These are phyloP conservation scores for Eciton burchellii DNA, from an alignment of 1,140 invertebrate genomes.

Conservation along the genomic window DNA sequence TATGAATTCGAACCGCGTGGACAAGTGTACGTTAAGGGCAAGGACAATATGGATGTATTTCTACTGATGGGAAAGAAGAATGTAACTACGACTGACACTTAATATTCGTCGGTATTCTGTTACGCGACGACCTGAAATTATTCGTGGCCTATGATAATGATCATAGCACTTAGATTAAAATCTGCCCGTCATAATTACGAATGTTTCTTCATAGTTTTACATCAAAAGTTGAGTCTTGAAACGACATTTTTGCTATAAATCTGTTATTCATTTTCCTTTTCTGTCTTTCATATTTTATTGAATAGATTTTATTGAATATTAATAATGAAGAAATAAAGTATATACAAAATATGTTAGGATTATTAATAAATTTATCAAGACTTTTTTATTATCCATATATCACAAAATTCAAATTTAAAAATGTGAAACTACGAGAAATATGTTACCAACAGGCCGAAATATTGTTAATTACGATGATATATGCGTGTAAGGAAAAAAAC, in stretches of 20 bases:
- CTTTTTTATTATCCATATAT: constrained; percentile 7
- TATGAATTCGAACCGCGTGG: constrained; percentile 94
- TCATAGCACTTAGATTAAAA: constrained; percentile 43
- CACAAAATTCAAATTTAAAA: constrained; percentile 8
- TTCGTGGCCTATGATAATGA: constrained; percentile 42
- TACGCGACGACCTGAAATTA: constrained; percentile 37
- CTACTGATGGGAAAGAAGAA: constrained; percentile 87
- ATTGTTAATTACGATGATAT: too few species aligned
- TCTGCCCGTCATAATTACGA: constrained; percentile 1
- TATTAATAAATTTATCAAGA: neutral
- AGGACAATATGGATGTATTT: constrained; percentile 97
- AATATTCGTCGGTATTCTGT: constrained; percentile 44
- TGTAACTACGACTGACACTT: constrained; percentile 26
- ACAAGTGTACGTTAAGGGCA: constrained; percentile 97
- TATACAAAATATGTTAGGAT: constrained; percentile 2
- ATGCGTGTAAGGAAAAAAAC: neutral
- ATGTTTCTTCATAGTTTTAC: constrained; percentile 26
- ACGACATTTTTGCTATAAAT: neutral
- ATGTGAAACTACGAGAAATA: neutral
- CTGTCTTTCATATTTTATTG: constrained; percentile 5
- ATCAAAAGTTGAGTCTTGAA: neutral
- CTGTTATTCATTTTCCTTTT: neutral
- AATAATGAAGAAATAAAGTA: constrained; percentile 14
- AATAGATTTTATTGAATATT: neutral
- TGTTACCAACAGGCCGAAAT: constrained; percentile 6